Conservation (phyloP, 2,113 vertebrate genomes). For the Tetraodon nigroviridis region DNA sequence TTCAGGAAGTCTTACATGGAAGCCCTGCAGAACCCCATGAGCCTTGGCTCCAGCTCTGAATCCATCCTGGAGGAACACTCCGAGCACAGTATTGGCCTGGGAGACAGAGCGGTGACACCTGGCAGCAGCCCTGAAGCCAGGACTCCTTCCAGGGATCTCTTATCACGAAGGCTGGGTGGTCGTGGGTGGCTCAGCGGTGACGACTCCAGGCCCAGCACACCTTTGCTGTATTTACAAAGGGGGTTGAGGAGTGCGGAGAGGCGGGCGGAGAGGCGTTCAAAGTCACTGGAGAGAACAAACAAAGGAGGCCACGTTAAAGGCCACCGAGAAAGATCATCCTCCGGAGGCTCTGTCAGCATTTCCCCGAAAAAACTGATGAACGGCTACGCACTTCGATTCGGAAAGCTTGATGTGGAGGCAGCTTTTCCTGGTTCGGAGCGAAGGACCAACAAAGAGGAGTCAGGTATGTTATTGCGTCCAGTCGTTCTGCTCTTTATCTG, state of each 20-base stretch:
- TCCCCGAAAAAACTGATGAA: conserved; percentile 73
- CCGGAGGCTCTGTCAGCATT: conserved; percentile 59
- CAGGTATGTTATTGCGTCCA: conserved; percentile 63
- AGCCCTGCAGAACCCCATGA: conserved; percentile 83
- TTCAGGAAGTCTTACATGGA: conserved; percentile 86
- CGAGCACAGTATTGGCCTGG: conserved; percentile 40
- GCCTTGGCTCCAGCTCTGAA: conserved; percentile 78
- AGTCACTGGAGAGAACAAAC: conserved; percentile 75
- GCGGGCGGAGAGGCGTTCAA: conserved; percentile 71
- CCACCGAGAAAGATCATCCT: conserved; percentile 66
- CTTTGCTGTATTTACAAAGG: conserved; percentile 56
- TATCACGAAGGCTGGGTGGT: conserved; percentile 49
- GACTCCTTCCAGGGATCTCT: conserved; percentile 52
- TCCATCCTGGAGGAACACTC: conserved; percentile 72
- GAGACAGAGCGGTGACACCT: conserved; percentile 40
- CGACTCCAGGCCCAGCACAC: conserved; percentile 53
- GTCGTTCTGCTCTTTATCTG: background rate
- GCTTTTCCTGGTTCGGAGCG: conserved; percentile 59
- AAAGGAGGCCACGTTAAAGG: conserved; percentile 67
- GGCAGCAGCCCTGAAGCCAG: conserved; percentile 52
- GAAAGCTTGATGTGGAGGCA: conserved; percentile 68
- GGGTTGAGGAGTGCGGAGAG: conserved; percentile 50
- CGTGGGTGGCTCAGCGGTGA: conserved; percentile 58
- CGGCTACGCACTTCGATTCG: conserved; percentile 68
- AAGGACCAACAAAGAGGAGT: conserved; percentile 67